Evolutionary conservation across 92 coral and sea anemone species (phyloP).

Genomic region (Siderastrea siderea): DNA sequence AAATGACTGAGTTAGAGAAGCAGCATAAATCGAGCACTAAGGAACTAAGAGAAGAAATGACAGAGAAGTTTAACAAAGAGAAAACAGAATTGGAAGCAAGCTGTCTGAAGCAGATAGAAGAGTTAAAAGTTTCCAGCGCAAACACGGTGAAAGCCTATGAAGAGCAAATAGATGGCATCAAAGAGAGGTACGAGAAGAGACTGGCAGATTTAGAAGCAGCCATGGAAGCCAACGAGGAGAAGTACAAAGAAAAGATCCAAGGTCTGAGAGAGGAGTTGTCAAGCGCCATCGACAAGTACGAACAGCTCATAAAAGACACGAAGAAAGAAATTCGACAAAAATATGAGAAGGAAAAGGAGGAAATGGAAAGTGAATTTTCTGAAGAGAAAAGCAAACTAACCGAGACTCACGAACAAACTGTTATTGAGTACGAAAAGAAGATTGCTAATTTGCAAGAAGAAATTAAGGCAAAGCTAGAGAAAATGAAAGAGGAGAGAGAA

Average conservation of each 20-base stretch:
- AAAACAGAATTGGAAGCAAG: constrained; percentile 24
- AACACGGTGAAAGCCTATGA: constrained; percentile 26
- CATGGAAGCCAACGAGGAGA: constrained; percentile 23
- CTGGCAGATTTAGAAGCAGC: constrained; percentile 56
- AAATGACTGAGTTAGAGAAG: constrained; percentile 30
- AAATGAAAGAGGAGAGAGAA: constrained; percentile 42
- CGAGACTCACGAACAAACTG: constrained; percentile 28
- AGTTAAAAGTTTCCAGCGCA: constrained; percentile 11
- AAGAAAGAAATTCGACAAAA: constrained; percentile 45
- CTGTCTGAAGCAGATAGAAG: constrained; percentile 28
- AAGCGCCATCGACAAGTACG: constrained; percentile 36
- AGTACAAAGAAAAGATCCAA: constrained; percentile 46
- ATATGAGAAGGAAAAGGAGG: constrained; percentile 47
- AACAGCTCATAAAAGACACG: constrained; percentile 38
- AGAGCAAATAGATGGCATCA: constrained; percentile 13
- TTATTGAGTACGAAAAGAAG: constrained; percentile 13
- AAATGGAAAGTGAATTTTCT: constrained; percentile 23
- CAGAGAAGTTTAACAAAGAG: constrained; percentile 9
- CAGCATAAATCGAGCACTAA: constrained; percentile 22
- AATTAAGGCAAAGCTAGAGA: constrained; percentile 39
- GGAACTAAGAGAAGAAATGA: constrained; percentile 35
- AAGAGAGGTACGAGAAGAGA: constrained; percentile 32
- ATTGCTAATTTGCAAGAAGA: constrained; percentile 56
- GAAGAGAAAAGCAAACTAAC: constrained; percentile 35
- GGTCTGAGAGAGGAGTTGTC: constrained; percentile 40